Base-by-base conservation (phyloP, 2,797 vertebrate genomes). In the Halcyon leucocephala region DNA sequence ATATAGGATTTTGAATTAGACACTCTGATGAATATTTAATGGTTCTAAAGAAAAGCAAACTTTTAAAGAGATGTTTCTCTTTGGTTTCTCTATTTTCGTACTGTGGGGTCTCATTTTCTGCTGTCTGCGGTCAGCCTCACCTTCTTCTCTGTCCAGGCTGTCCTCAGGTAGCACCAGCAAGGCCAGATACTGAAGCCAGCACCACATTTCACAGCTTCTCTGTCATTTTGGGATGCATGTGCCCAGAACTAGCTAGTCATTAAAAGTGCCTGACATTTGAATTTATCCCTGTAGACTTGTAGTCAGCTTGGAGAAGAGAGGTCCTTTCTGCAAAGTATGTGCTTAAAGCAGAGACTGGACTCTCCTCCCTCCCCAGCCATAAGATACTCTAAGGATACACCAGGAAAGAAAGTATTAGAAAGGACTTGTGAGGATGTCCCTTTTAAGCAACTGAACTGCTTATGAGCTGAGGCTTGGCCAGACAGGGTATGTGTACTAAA, bases 391-490 rank as follows among this genome's bases (percentile, higher is more conserved):
- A 44, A 52, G 46, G 7, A 44, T 15, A 55, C 0, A 2, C 24
- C 28, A 84, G 37, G 54, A 79, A 79, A 87, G 35, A 33, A 74
- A 73, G 26, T 14, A 25, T 49, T 65, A 84, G 57, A 65, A 67
- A 65, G 37, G 12, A n/a, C 25, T 51, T 67, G 26, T 14, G 25
- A 48, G 37, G 28, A 74, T 49, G 41, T 86, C 37, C 25, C 20
- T 79, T 4, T 0, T 14, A 76, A 57, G 10, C 29, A 28, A n/a
- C 41, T 62, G 62, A 89, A 49, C 28, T n/a, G 28, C 28, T 69
- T 57, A 25, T 7, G 82, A 89, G 67, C 55, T 80, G 66, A 28
- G 65, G 81, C 58, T 85, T 87, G 78, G 58, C 78, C 71, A 93
- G 82, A 76, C 10, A 9, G 24, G 2, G 7, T 44, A 41, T 55